These are phyloP conservation scores for Paramuricea clavata DNA, from an alignment of 92 coral and sea anemone species.

Conservation along the genomic window DNA sequence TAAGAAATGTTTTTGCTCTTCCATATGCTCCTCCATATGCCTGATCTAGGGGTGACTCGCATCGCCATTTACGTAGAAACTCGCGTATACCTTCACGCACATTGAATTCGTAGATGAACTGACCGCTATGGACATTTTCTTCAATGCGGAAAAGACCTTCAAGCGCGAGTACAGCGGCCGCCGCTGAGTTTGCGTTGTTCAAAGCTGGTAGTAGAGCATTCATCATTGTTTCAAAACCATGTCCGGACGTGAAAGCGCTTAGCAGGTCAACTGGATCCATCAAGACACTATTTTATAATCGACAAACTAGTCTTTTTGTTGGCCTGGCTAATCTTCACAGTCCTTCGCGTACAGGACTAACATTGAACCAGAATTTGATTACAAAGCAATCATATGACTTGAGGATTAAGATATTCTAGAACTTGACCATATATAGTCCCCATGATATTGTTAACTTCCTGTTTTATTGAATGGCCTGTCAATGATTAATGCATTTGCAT, in stretches of 20 bases:
- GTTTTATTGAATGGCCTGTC: no score
- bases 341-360: no score
- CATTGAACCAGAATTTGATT: no score
- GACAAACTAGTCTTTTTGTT: no score
- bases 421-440: background rate
- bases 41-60: conserved; percentile 30
- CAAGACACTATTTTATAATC: background rate
- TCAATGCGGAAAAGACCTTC: conserved; percentile 66
- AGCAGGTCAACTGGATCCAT: background rate
- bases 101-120: conserved; percentile 32
- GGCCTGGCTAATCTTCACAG: no score
- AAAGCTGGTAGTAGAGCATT: background rate
- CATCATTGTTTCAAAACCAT: background rate
- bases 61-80: conserved; percentile 65
- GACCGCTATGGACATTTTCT: conserved; percentile 29
- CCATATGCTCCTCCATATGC: conserved; percentile 18
- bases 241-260: background rate
- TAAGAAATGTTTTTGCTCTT: conserved; percentile 28
- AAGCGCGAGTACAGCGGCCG: conserved; percentile 58
- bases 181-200: conserved; percentile 4
- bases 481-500: no score
- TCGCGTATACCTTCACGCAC: conserved; percentile 44
- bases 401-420: background rate
- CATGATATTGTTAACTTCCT: background rate
- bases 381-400: background rate